Base-by-base conservation (phyloP, 2,113 vertebrate genomes). In the Toxotes chatareus region DNA sequence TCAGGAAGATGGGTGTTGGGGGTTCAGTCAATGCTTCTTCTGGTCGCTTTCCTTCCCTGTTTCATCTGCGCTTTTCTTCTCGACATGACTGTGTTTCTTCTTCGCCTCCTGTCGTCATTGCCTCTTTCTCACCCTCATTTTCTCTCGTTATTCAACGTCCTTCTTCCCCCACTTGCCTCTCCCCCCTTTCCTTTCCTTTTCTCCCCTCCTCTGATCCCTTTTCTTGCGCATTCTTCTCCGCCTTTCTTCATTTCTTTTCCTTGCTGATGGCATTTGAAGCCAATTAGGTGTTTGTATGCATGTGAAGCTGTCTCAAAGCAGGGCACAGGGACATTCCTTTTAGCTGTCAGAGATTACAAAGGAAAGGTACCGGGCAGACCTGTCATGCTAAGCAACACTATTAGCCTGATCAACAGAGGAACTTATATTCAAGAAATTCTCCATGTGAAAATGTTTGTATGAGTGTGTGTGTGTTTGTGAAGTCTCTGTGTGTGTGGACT, bases 181-280 rank as follows among this genome's bases (percentile, higher is more conserved):
- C 36, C 5, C 57, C 16, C 36, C 76, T 32, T 62, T 42, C 11
- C 72, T 42, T 78, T 47, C 12, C 36, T 32, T 21, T 60, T 31
- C 31, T 10, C 56, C 36, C 44, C 21, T 14, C 49, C 75, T 55
- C 38, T 8, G 2, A 16, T 34, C 32, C 47, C 57, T 59, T 3
- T 65, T 31, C 56, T 49, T 13, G 0, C 62, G 73, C 65, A 66
- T 59, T 59, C 65, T 68, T 61, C 56, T 65, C 44, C 47, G 67
- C 51, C 57, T 9, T 38, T 59, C 59, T 74, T 56, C 68, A 31
- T 79, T 49, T 82, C 38, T 57, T 53, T 68, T 62, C 46, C 38
- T 73, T 14, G 46, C 65, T 86, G 80, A 83, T 86, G 86, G 78
- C 84, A 88, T 90, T 88, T 85, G 86, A 88, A 87, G 86, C 85